Percentiles rank a stretch among this genome's conserved stretches.
These are phyloP conservation scores for Tetraodon nigroviridis DNA, from an alignment of 2,113 vertebrate genomes.

Conservation along the genomic window DNA sequence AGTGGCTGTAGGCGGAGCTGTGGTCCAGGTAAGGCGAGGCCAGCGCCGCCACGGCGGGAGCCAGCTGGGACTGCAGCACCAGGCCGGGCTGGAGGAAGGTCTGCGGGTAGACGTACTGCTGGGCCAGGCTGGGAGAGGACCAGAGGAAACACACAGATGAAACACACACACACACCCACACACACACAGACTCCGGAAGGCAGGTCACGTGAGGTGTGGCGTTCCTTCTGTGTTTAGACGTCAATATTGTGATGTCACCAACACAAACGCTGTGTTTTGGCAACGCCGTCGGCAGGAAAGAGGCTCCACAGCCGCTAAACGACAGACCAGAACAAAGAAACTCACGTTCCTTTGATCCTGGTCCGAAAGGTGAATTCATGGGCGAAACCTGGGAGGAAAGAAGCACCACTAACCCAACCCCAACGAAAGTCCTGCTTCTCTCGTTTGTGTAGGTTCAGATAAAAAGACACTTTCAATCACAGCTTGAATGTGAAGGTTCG, in stretches of 20 bases:
- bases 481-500: not conserved
- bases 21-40: constrained; percentile 90
- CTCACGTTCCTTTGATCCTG: too few relatives aligned
- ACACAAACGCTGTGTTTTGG: too few relatives aligned
- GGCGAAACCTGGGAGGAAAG: not conserved
- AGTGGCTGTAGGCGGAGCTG: constrained; percentile 83
- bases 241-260: not conserved
- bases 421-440: constrained; percentile 49
- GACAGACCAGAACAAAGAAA: too few relatives aligned
- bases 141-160: not conserved
- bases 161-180: not conserved
- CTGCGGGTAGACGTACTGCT: constrained; percentile 91
- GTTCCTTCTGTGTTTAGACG: constrained; percentile 2
- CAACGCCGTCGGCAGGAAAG: too few relatives aligned
- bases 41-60: constrained; percentile 68
- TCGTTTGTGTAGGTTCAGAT: too few relatives aligned
- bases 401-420: too few relatives aligned
- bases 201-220: too few relatives aligned
- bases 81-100: constrained; percentile 88
- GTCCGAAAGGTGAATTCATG: constrained; percentile 4
- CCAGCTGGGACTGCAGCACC: constrained; percentile 85
- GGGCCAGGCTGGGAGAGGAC: constrained; percentile 76
- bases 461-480: not conserved
- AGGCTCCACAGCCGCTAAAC: too few relatives aligned
- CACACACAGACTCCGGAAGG: too few relatives aligned